phyloP scores from a whole-genome alignment of 2,888 invertebrate genomes.

The Lithophane socia region DNA sequence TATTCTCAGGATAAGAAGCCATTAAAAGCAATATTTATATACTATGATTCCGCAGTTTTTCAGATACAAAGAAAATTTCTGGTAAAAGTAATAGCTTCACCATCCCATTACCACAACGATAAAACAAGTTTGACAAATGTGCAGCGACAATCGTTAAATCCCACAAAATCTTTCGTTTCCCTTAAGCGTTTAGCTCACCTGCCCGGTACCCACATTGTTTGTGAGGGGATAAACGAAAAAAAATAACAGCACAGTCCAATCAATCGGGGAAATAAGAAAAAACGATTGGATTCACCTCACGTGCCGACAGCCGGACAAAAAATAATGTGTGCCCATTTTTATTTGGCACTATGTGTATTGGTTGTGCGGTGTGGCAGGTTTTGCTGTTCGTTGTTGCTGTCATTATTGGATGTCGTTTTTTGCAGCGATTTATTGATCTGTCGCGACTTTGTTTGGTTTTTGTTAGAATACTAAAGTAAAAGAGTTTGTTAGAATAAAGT shows the following conservation, averaged over 20 bases:
- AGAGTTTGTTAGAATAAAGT: not conserved
- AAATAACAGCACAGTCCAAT: slow-evolving; percentile 82
- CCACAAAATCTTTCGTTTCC: slow-evolving; percentile 67
- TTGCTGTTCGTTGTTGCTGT: slow-evolving; percentile 67
- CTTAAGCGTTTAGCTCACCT: slow-evolving; percentile 81
- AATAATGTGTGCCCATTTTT: slow-evolving; percentile 80
- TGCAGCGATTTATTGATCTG: slow-evolving; percentile 24
- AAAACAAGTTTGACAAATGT: slow-evolving; percentile 63
- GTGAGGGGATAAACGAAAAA: slow-evolving; percentile 82
- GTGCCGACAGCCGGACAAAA: slow-evolving; percentile 77
- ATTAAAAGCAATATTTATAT: too few species aligned
- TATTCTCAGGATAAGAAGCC: not conserved
- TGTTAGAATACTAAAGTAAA: not conserved
- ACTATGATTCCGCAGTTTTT: not conserved
- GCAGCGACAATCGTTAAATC: slow-evolving; percentile 65
- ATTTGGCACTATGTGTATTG: slow-evolving; percentile 77
- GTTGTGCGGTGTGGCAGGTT: slow-evolving; percentile 66
- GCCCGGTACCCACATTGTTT: slow-evolving; percentile 71
- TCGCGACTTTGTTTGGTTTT: slow-evolving; percentile 1
- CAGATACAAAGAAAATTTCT: not conserved
- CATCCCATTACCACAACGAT: slow-evolving; percentile 31
- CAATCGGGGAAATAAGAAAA: slow-evolving; percentile 85
- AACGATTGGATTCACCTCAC: slow-evolving; percentile 87
- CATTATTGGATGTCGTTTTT: slow-evolving; percentile 61
- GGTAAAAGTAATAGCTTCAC: slow-evolving; percentile 5